phyloP scores from a whole-genome alignment of 2,888 invertebrate species.

The Tenodera sinensis region DNA sequence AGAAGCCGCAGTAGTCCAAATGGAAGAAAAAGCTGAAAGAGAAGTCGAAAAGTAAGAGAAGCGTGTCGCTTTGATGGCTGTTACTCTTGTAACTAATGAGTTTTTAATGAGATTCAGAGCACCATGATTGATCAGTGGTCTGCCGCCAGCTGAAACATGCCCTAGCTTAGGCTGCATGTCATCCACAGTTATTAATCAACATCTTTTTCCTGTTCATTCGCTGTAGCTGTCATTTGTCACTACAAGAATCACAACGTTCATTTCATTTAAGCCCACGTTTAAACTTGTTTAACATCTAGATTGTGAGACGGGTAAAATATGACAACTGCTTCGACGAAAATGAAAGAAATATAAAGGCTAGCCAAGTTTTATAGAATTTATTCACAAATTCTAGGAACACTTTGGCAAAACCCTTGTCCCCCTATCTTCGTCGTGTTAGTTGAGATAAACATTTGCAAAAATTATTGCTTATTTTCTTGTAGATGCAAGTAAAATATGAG shows the following conservation, averaged over 20 bases:
- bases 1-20: not conserved
- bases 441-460: too few species aligned
- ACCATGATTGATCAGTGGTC: not conserved
- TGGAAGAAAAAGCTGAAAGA: not conserved
- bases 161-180: not conserved
- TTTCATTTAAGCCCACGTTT: too few species aligned
- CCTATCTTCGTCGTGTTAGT: too few species aligned
- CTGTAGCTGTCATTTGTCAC: not conserved
- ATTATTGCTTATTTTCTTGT: too few species aligned
- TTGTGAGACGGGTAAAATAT: too few species aligned
- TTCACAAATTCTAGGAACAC: too few species aligned
- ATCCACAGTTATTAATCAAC: not conserved
- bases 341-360: too few species aligned
- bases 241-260: not conserved
- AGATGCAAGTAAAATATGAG: too few species aligned
- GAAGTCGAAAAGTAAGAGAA: not conserved
- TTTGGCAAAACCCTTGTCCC: too few species aligned
- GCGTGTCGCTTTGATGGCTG: not conserved
- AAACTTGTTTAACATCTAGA: too few species aligned
- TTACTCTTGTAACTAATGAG: not conserved
- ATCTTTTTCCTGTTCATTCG: not conserved
- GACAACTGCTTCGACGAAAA: too few species aligned
- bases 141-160: not conserved
- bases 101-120: slow-evolving; percentile 9
- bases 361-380: too few species aligned